Base-by-base conservation (phyloP, 2,888 invertebrate genomes). In the Theretra japonica region DNA sequence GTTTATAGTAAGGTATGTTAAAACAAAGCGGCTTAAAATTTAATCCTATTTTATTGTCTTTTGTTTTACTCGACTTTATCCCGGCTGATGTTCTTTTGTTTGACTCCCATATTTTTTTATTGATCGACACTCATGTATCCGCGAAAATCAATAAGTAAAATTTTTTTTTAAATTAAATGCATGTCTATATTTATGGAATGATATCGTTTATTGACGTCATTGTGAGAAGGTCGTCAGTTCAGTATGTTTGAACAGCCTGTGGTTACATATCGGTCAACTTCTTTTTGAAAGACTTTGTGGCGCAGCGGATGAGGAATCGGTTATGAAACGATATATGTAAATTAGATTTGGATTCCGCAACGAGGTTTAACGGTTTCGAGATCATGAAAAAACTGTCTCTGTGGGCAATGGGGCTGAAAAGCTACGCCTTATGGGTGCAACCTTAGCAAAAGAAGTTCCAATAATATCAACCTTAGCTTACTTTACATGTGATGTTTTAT, bases 241-340 rank as follows among this genome's bases (percentile, higher is more conserved):
- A 48, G 21, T 48, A 5, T 48, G 41, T 65, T 65, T 65, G 23
- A 21, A 41, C 41, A 65, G 65, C 62, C 60, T 60, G 59, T 15
- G 11, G 57, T 17, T 25, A 30, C 8, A 53, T 53, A 62, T 62
- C 60, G 59, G 53, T 62, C 56, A 71, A 71, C 53, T 41, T 33
- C 5, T 56, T 56, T 28, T 71, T 28, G 17, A 56, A 23, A 65
- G 53, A 33, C 17, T 65, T 23, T 65, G 8, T 41, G 11, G 41
- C 41, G 41, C 41, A 41, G 15, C 5, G 65, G 15, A 17, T 59
- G 4, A 19, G 4, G 8, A 50, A 17, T 4, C 17, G 48, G 53
- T 19, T 19, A n/a, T n/a, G 4, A 15, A 53, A n/a, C 15, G 6
- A n/a, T 1, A 7, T 5, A 53, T 1, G 19, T 5, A 53, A n/a